Conservation (phyloP, 2,113 vertebrate genomes). For the Austrofundulus limnaeus region DNA sequence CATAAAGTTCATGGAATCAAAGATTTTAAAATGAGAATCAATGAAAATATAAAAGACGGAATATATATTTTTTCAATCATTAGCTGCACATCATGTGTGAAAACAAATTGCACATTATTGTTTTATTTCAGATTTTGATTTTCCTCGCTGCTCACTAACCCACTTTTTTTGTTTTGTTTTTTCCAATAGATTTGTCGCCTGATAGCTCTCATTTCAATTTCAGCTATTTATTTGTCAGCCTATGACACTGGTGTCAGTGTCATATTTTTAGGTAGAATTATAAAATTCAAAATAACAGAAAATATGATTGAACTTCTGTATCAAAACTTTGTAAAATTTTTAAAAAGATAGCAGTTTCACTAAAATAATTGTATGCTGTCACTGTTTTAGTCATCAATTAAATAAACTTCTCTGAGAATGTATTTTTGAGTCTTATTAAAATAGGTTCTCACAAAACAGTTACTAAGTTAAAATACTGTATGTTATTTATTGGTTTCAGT, state of each 20-base stretch:
- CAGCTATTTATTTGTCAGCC: background rate
- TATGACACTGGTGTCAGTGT: background rate
- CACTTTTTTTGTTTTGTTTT: background rate
- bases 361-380: background rate
- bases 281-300: background rate
- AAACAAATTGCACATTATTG: background rate
- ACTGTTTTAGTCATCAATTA: background rate
- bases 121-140: background rate
- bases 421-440: constrained; percentile 6
- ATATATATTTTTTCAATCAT: background rate
- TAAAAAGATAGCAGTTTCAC: too few relatives aligned
- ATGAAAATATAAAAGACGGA: too few relatives aligned
- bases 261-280: background rate
- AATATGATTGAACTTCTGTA: background rate
- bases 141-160: constrained; percentile 31
- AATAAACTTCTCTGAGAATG: too few relatives aligned
- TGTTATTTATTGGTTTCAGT: background rate
- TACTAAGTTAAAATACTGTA: background rate
- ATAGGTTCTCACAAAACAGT: background rate
- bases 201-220: background rate
- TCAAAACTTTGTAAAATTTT: background rate
- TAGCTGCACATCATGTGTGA: background rate
- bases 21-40: too few relatives aligned
- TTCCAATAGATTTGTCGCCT: background rate
- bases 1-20: too few relatives aligned